Percentiles rank a stretch among this genome's conserved stretches.
phyloP scores from a whole-genome alignment of 2,113 vertebrate species.

The Lamprotornis superbus region DNA sequence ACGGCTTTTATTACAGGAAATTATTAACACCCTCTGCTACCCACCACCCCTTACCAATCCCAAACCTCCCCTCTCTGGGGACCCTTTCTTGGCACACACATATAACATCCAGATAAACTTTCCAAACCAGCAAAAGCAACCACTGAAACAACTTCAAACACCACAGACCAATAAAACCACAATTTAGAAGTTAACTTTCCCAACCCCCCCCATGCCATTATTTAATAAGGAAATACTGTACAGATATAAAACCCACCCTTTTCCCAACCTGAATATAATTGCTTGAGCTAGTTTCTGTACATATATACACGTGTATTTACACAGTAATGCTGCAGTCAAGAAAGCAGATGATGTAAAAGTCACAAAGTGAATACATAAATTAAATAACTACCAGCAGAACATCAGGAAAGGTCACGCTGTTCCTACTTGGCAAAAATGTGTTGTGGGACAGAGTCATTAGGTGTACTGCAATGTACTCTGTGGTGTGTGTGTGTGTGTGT shows the following conservation, averaged over 20 bases:
- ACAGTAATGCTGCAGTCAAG: conserved; percentile 65
- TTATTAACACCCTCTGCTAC: conserved; percentile 69
- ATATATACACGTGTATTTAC: conserved; percentile 66
- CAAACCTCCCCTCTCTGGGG: conserved; percentile 65
- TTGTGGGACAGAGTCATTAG: conserved; percentile 34
- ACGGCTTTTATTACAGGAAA: conserved; percentile 69
- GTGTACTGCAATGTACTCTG: neutral
- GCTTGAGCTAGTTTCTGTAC: conserved; percentile 66
- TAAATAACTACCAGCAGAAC: conserved; percentile 60
- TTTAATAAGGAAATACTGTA: conserved; percentile 74
- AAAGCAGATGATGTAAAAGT: conserved; percentile 68
- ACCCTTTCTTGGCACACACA: conserved; percentile 72
- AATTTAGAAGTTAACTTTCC: conserved; percentile 69
- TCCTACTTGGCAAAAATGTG: conserved; percentile 59
- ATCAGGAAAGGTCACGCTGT: conserved; percentile 45
- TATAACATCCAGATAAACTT: conserved; percentile 74
- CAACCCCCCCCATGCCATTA: conserved; percentile 66
- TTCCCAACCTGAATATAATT: conserved; percentile 72
- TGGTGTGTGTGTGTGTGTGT: neutral
- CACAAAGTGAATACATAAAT: conserved; percentile 64
- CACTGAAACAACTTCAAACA: conserved; percentile 76
- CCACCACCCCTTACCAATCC: conserved; percentile 63
- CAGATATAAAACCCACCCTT: conserved; percentile 70
- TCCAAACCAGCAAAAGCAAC: conserved; percentile 73
- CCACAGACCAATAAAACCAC: conserved; percentile 74